These are phyloP conservation scores for Syngnathus rostellatus DNA, from an alignment of 2,797 vertebrate species.

Conservation along the genomic window DNA sequence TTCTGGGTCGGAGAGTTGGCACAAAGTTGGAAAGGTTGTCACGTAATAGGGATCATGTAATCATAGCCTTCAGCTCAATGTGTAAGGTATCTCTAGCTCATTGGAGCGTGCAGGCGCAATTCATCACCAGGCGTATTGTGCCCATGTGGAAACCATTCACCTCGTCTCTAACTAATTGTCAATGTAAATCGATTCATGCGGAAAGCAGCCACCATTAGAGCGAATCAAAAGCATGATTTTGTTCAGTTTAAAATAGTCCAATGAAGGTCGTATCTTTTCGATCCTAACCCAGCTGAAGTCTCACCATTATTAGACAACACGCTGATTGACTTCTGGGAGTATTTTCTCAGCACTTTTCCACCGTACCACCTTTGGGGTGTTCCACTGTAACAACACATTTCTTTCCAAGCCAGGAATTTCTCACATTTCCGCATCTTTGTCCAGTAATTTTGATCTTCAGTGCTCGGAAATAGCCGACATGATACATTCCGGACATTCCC, in stretches of 20 bases:
- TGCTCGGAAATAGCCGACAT: conserved; percentile 29
- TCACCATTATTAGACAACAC: neutral
- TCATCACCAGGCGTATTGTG: conserved; percentile 21
- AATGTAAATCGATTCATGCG: conserved; percentile 12
- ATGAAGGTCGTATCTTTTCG: no score
- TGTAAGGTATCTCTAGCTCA: conserved; percentile 26
- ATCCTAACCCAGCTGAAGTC: neutral
- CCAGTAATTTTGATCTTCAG: conserved; percentile 54
- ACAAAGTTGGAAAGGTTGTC: no score
- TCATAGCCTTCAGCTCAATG: conserved; percentile 8
- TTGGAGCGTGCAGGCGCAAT: conserved; percentile 19
- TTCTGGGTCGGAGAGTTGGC: neutral
- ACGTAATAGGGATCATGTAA: no score
- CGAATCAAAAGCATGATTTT: conserved; percentile 6
- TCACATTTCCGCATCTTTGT: conserved; percentile 20
- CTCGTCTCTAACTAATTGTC: conserved; percentile 25
- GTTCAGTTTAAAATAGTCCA: conserved; percentile 1
- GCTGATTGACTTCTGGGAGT: neutral
- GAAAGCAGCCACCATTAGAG: conserved; percentile 17
- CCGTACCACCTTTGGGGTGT: neutral
- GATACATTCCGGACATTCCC: conserved; percentile 24
- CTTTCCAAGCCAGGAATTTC: neutral
- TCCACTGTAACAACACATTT: neutral
- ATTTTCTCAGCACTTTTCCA: neutral
- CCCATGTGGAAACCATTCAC: conserved; percentile 50